A percentile compares a stretch with the other conserved stretches of the same genome.
These are phyloP conservation scores for Cheilosia pagana DNA, from an alignment of 2,888 invertebrate genomes.

Conservation along the genomic window DNA sequence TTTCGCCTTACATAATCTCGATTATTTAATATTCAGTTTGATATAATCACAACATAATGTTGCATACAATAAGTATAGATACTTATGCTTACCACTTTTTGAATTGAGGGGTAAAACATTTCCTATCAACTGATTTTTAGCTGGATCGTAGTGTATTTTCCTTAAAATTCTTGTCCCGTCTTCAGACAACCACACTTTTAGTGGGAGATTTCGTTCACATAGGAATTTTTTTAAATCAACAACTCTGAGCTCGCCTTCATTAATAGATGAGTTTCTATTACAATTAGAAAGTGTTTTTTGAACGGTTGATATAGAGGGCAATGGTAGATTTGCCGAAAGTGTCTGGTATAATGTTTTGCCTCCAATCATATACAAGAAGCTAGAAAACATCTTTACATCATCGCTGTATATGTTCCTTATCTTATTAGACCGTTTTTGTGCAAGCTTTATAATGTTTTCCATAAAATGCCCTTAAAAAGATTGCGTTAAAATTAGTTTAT, in stretches of 20 bases:
- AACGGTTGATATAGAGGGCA: not conserved
- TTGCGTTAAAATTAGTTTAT: not conserved
- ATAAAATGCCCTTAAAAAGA: not conserved
- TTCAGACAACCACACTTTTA: conserved; percentile 4
- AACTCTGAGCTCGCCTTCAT: conserved; percentile 7
- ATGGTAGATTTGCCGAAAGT: conserved; percentile 7
- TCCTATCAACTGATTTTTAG: conserved; percentile 6
- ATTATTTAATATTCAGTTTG: not conserved
- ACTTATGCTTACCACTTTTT: not conserved
- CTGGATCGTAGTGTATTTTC: not conserved
- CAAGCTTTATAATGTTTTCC: not conserved
- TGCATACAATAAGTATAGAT: not conserved
- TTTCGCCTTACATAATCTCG: not conserved
- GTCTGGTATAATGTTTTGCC: conserved; percentile 7
- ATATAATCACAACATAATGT: not conserved
- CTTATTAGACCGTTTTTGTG: conserved; percentile 1
- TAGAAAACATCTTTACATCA: conserved; percentile 10
- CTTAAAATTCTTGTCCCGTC: conserved; percentile 1
- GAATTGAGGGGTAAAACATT: conserved; percentile 5
- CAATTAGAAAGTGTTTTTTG: not conserved
- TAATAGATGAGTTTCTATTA: conserved; percentile 1
- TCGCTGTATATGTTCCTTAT: conserved; percentile 9
- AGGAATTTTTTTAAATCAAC: conserved; percentile 1
- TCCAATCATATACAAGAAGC: conserved; percentile 9
- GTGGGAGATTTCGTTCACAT: conserved; percentile 4